Evolutionary conservation across 1,140 invertebrate species (phyloP).

Genomic region (Marisa cornuarietis): DNA sequence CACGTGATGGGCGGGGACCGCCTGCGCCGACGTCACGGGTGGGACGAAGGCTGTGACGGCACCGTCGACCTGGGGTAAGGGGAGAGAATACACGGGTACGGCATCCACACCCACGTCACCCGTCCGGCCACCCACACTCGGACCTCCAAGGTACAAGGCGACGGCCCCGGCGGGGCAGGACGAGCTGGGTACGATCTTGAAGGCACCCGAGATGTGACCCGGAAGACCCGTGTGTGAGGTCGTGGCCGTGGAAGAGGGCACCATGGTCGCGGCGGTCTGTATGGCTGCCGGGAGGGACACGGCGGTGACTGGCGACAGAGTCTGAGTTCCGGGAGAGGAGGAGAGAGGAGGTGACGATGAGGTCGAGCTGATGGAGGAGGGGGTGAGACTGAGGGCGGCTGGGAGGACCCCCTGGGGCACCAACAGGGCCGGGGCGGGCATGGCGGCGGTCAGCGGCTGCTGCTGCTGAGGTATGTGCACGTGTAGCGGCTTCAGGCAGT

Average conservation of each 20-base stretch:
- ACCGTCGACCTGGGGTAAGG: constrained; percentile 14
- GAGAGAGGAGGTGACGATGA: background rate
- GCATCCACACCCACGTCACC: constrained; percentile 15
- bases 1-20: too few relatives aligned
- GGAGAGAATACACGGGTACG: constrained; percentile 28
- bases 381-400: background rate
- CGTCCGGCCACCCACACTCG: background rate
- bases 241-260: constrained; percentile 5
- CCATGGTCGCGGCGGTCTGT: constrained; percentile 8
- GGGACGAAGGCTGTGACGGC: constrained; percentile 18
- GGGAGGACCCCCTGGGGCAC: background rate
- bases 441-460: constrained; percentile 1
- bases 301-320: constrained; percentile 8
- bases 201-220: constrained; percentile 18
- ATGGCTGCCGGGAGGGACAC: constrained; percentile 5
- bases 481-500: background rate
- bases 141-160: constrained; percentile 20
- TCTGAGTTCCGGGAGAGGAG: constrained; percentile 7
- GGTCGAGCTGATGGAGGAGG: background rate
- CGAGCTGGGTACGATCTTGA: constrained; percentile 26
- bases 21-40: background rate
- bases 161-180: constrained; percentile 23
- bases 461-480: constrained; percentile 16
- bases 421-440: constrained; percentile 4
- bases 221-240: background rate